A percentile compares a stretch with the other conserved stretches of the same genome.
phyloP scores from a whole-genome alignment of 2,113 vertebrate genomes.

The Dicrurus megarhynchus region DNA sequence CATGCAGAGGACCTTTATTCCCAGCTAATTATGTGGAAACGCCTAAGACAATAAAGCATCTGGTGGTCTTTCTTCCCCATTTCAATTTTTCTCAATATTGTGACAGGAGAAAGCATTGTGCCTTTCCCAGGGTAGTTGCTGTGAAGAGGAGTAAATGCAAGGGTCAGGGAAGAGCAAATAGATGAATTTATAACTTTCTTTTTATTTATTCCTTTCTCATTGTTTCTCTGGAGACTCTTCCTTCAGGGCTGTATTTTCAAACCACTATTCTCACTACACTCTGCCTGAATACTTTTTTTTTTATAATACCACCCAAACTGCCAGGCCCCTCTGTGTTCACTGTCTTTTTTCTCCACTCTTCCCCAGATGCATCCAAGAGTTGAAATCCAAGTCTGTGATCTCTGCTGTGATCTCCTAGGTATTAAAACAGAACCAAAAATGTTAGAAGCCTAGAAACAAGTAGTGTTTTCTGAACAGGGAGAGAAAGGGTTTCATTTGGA shows the following conservation, averaged over 20 bases:
- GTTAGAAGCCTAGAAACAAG: not conserved
- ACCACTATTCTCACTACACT: conserved; percentile 83
- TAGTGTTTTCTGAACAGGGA: not conserved
- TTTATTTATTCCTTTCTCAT: conserved; percentile 85
- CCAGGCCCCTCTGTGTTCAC: conserved; percentile 52
- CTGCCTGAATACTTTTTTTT: conserved; percentile 71
- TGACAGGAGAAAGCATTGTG: conserved; percentile 97
- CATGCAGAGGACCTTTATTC: conserved; percentile 90
- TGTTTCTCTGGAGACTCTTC: conserved; percentile 81
- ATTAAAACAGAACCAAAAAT: not conserved
- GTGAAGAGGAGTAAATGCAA: conserved; percentile 82
- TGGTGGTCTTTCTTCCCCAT: conserved; percentile 92
- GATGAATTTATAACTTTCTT: conserved; percentile 99
- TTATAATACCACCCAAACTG: conserved; percentile 84
- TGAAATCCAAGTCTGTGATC: conserved; percentile 28
- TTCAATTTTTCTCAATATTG: conserved; percentile 93
- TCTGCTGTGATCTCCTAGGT: not conserved
- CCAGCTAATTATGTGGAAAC: conserved; percentile 99
- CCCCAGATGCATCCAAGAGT: not conserved
- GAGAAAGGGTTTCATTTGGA: not conserved
- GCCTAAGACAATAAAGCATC: conserved; percentile 98
- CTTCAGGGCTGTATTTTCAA: conserved; percentile 79
- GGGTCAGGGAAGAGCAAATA: conserved; percentile 98
- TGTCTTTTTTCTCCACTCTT: not conserved
- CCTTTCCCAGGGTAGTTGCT: conserved; percentile 84